Evolutionary conservation across 2,113 vertebrate species (phyloP).

Genomic region (Nipponia nippon): DNA sequence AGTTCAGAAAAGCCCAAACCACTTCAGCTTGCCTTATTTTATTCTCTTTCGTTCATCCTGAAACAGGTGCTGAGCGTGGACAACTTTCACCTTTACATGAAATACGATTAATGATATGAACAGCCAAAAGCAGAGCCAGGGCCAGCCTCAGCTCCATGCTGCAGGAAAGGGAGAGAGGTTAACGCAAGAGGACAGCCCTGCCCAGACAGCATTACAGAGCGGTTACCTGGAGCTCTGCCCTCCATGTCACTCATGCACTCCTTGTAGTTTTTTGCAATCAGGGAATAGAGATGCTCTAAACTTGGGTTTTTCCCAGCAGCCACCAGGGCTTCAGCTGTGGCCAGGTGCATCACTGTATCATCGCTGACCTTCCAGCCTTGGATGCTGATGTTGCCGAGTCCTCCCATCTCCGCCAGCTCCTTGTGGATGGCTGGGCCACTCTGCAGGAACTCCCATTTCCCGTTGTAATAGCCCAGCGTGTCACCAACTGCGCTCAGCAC

Average conservation of each 20-base stretch:
- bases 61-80: background rate
- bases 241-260: constrained; percentile 80
- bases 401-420: constrained; percentile 72
- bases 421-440: constrained; percentile 72
- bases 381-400: constrained; percentile 66
- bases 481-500: constrained; percentile 80
- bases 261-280: constrained; percentile 79
- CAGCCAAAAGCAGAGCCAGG: background rate
- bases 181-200: background rate
- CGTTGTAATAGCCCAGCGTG: constrained; percentile 71
- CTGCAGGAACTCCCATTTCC: constrained; percentile 74
- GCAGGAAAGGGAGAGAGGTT: background rate
- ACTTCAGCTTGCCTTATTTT: background rate
- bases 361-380: constrained; percentile 74
- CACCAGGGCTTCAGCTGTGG: constrained; percentile 79
- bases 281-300: constrained; percentile 54
- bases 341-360: constrained; percentile 86
- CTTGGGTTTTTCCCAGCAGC: constrained; percentile 24
- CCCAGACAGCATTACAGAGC: background rate
- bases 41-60: background rate
- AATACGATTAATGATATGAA: background rate
- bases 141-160: background rate
- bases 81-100: background rate
- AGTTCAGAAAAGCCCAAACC: background rate
- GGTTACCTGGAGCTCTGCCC: constrained; percentile 78